phyloP scores from a whole-genome alignment of 2,888 invertebrate species.

The Sialis fuliginosa region DNA sequence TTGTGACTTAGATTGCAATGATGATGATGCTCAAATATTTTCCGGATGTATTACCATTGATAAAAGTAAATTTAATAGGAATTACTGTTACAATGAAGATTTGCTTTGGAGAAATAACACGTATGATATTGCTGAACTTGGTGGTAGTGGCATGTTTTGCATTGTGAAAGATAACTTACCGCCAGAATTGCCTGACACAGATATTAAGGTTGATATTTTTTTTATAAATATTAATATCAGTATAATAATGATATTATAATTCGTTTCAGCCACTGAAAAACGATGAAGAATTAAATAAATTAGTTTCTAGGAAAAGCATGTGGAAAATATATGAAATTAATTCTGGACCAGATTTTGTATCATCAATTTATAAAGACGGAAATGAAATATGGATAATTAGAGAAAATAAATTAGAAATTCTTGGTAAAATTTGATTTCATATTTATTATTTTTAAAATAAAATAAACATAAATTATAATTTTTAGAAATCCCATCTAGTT shows the following conservation, averaged over 20 bases:
- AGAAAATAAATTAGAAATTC: slow-evolving; percentile 11
- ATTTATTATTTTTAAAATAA: neutral
- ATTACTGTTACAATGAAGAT: slow-evolving; percentile 33
- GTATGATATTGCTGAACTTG: slow-evolving; percentile 19
- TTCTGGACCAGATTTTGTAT: neutral
- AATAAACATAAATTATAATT: slow-evolving; percentile 1
- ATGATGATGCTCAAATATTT: slow-evolving; percentile 39
- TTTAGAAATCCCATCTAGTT: slow-evolving; percentile 20
- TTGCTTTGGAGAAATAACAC: slow-evolving; percentile 35
- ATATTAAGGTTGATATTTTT: slow-evolving; percentile 15
- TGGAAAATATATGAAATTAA: slow-evolving; percentile 4
- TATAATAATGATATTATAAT: slow-evolving; percentile 2
- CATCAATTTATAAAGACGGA: slow-evolving; percentile 8
- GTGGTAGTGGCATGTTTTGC: slow-evolving; percentile 35
- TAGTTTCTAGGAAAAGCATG: slow-evolving; percentile 9
- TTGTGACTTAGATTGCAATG: slow-evolving; percentile 59
- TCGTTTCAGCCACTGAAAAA: slow-evolving; percentile 14
- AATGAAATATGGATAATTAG: slow-evolving; percentile 13
- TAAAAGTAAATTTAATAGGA: slow-evolving; percentile 21
- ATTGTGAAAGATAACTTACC: slow-evolving; percentile 38
- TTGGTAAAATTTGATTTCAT: slow-evolving; percentile 13
- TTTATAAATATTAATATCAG: neutral
- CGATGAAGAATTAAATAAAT: slow-evolving; percentile 10
- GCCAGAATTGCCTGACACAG: slow-evolving; percentile 18
- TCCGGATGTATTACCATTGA: slow-evolving; percentile 31